Base-by-base conservation (phyloP, 2,797 vertebrate species). In the Dendrocincla fuliginosa region DNA sequence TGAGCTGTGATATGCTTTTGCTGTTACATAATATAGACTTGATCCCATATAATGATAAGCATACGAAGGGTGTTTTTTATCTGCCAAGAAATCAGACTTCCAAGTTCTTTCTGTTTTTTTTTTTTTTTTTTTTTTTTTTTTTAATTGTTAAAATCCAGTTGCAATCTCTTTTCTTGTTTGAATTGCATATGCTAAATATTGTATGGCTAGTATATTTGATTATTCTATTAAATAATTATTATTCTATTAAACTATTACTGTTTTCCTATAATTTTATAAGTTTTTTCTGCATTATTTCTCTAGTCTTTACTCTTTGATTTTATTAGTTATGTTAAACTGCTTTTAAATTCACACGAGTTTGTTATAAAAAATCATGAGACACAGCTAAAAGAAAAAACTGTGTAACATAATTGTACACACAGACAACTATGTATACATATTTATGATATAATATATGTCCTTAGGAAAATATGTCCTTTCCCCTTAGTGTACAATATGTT, bases 141-240 rank as follows among this genome's bases (percentile, higher is more conserved):
- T 23, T 27, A 24, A 27, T 41, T 77, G 20, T 47, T 63, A 78
- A 68, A 81, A 64, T 47, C 4, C 16, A 28, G 6, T 68, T 63
- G 5, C 10, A 23, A 2, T 60, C 17, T 6, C 1, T 61, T 69
- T 12, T 52, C 37, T 53, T 42, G 33, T 39, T 49, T 64, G 44
- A 78, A 28, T 59, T 71, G 6, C 16, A 49, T 0, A 0, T 84
- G 56, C 2, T 55, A 49, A 80, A 57, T 78, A 71, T 41, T 2
- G 1, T 44, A 67, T 25, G 11, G 6, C 11, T 64, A 53, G 8
- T 33, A 27, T 56, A 17, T 69, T 69, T 69, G 24, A 53, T 46
- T 71, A 27, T 83, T 61, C 20, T 42, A 4, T n/a, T 80, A 46
- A 83, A 39, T 20, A 44, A 44, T 44, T 44, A 53, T 42, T 68